These are phyloP conservation scores for Amphiprion clarkii DNA, from an alignment of 2,797 vertebrate genomes.

Conservation along the genomic window DNA sequence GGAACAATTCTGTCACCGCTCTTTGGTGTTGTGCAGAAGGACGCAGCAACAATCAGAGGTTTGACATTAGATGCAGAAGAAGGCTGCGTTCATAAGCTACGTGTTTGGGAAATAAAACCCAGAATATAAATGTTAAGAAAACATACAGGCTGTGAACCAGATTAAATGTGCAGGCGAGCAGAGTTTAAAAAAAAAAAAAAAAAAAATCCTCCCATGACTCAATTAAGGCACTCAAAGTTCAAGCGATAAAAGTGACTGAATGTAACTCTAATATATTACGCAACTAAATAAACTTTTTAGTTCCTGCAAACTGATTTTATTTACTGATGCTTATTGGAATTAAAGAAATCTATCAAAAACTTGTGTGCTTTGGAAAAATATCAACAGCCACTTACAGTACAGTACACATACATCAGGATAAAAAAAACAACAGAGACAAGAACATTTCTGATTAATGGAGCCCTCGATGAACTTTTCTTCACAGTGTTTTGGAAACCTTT, in stretches of 20 bases:
- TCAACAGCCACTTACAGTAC: background rate
- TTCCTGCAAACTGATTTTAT: constrained; percentile 18
- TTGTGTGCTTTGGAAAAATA: constrained; percentile 17
- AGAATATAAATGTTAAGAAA: constrained; percentile 35
- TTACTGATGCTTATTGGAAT: background rate
- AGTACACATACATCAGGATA: background rate
- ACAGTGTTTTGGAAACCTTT: background rate
- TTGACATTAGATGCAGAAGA: constrained; percentile 22
- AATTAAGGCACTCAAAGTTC: no score
- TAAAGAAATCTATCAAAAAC: constrained; percentile 13
- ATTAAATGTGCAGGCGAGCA: constrained; percentile 24
- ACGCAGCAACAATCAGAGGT: constrained; percentile 22
- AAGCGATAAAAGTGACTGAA: constrained; percentile 29
- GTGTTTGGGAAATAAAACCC: constrained; percentile 49
- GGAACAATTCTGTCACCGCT: constrained; percentile 23
- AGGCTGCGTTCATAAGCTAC: constrained; percentile 19
- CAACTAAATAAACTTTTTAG: constrained; percentile 10
- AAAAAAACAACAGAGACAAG: constrained; percentile 5
- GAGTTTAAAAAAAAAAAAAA: constrained; percentile 36
- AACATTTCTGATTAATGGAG: no score
- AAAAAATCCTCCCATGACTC: constrained; percentile 1
- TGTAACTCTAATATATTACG: background rate
- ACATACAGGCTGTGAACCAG: constrained; percentile 32
- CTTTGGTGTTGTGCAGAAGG: constrained; percentile 40
- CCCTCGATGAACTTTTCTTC: background rate